phyloP scores from a whole-genome alignment of 2,888 invertebrate genomes.

The Cerceris rybyensis region DNA sequence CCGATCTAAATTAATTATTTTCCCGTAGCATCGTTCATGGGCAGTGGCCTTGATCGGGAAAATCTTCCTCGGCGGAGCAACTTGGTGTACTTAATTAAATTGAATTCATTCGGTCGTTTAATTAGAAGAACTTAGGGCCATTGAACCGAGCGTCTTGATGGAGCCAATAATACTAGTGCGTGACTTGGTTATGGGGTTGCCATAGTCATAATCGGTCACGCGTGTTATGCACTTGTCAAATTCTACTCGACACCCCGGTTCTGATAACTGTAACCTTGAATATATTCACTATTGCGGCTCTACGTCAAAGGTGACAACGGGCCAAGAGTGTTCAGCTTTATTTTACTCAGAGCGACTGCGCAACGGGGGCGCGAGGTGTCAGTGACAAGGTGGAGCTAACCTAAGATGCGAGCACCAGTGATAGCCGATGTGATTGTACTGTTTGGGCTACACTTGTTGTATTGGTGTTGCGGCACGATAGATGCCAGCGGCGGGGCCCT shows the following conservation, averaged over 20 bases:
- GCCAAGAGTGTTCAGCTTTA: conserved; percentile 44
- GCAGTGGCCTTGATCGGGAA: conserved; percentile 65
- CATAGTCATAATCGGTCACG: conserved; percentile 53
- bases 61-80: conserved; percentile 46
- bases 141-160: conserved; percentile 61
- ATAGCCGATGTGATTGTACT: conserved; percentile 75
- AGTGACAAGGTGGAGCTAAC: conserved; percentile 72
- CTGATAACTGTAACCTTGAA: conserved; percentile 67
- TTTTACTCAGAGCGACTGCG: conserved; percentile 53
- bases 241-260: conserved; percentile 48
- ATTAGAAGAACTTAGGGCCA: conserved; percentile 34
- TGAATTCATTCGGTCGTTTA: conserved; percentile 28
- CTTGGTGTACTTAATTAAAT: conserved; percentile 67
- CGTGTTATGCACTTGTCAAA: conserved; percentile 63
- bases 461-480: conserved; percentile 71
- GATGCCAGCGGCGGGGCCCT: conserved; percentile 79
- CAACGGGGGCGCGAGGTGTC: conserved; percentile 66
- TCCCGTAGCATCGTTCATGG: conserved; percentile 49
- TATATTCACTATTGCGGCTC: conserved; percentile 51
- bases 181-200: conserved; percentile 52
- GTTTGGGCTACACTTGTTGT: conserved; percentile 72
- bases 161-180: conserved; percentile 57
- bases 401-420: conserved; percentile 78
- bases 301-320: conserved; percentile 57
- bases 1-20: conserved; percentile 51